These are phyloP conservation scores for Nasonia giraulti DNA, from an alignment of 1,140 invertebrate species.

Conservation along the genomic window DNA sequence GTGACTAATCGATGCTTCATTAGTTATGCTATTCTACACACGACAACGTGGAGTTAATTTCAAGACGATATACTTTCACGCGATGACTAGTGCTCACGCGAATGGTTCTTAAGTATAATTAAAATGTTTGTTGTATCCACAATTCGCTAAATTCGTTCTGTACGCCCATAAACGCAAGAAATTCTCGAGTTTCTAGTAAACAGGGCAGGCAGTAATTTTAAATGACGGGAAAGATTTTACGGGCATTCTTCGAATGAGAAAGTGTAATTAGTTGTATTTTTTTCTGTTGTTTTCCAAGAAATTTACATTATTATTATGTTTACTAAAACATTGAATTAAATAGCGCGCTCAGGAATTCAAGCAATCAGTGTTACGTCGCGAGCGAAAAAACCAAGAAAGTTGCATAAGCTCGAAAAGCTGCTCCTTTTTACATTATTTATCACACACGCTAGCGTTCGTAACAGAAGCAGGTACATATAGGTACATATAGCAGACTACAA, in stretches of 20 bases:
- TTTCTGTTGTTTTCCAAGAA: neutral
- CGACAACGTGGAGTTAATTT: too few species aligned
- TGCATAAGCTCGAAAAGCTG: neutral
- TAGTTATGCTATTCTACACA: too few species aligned
- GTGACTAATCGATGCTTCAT: too few species aligned
- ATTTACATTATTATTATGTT: neutral
- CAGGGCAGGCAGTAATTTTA: neutral
- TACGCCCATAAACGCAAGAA: neutral
- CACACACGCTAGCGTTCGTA: neutral
- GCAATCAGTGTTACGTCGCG: neutral
- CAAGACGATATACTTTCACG: too few species aligned
- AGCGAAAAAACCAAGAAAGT: neutral
- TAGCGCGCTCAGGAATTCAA: neutral
- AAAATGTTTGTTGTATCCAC: neutral
- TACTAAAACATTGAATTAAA: neutral
- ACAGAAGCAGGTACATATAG: too few species aligned
- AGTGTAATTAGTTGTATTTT: neutral
- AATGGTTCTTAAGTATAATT: too few species aligned
- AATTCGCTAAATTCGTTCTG: neutral
- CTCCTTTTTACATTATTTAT: neutral
- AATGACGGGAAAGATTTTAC: conserved; percentile 12
- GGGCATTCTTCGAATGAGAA: neutral
- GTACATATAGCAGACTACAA: neutral
- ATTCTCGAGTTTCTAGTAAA: neutral
- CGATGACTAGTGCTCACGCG: too few species aligned